Evolutionary conservation across 1,140 invertebrate genomes (phyloP).

Genomic region (Anagrus nilaparvatae): DNA sequence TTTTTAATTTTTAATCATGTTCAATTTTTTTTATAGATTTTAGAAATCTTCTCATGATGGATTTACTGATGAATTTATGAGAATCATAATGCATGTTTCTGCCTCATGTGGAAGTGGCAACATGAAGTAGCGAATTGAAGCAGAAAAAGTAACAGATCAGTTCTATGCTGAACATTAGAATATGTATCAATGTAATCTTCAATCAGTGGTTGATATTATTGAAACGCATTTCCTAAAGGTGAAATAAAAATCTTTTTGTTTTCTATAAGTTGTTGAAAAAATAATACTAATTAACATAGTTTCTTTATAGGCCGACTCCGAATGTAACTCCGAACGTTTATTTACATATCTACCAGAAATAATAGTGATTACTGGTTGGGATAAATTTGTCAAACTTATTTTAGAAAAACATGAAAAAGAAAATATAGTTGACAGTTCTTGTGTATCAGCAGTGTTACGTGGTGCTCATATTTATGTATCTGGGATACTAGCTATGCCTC

Average conservation of each 20-base stretch:
- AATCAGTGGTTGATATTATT: no score
- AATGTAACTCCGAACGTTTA: no score
- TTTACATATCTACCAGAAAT: slow-evolving; percentile 41
- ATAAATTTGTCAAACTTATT: slow-evolving; percentile 20
- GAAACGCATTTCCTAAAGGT: no score
- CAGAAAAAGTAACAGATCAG: slow-evolving; percentile 42
- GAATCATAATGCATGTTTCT: slow-evolving; percentile 50
- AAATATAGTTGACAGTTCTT: slow-evolving; percentile 66
- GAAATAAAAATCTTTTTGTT: no score
- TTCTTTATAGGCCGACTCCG: no score
- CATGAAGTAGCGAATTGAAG: slow-evolving; percentile 43
- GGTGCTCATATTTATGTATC: slow-evolving; percentile 81
- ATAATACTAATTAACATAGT: no score
- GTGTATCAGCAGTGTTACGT: slow-evolving; percentile 68
- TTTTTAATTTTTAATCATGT: slow-evolving; percentile 12
- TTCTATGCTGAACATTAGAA: slow-evolving; percentile 51
- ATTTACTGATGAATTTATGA: slow-evolving; percentile 37
- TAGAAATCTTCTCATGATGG: slow-evolving; percentile 14
- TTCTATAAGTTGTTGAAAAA: no score
- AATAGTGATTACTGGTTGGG: slow-evolving; percentile 43
- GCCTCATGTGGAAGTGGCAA: slow-evolving; percentile 44
- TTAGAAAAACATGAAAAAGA: slow-evolving; percentile 40
- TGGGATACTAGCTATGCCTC: slow-evolving; percentile 65
- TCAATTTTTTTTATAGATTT: slow-evolving; percentile 22
- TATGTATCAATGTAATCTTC: no score